Base-by-base conservation (phyloP, 2,797 vertebrate genomes). In the Siniperca scherzeri region DNA sequence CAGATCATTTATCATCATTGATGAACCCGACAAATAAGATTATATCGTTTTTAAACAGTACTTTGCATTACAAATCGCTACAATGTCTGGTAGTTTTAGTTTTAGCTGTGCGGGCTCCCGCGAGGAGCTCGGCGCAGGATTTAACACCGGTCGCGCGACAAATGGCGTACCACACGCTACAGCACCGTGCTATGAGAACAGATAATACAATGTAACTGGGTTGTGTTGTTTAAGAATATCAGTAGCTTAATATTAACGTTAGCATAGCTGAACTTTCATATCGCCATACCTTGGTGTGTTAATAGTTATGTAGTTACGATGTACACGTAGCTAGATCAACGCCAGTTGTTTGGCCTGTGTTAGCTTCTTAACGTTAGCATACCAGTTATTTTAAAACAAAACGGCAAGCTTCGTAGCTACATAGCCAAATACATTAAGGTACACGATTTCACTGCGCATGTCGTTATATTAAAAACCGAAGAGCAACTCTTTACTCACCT, bases 401-500 rank as follows among this genome's bases (percentile, higher is more conserved):
- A 25, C 3, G 4, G 14, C 22, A 14, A 2, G 10, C 14, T 33
- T 53, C 1, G 16, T 0, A 22, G 40, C 46, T 48, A 6, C 2
- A 27, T 0, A 19, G 12, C 2, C 2, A 70, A 5, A 7, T 33
- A 8, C 21, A 7, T 7, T 10, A 2, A 1, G 0, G 0, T 12
- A 0, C 5, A 55, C 3, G 0, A 8, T 3, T 25, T 70, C 1
- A 12, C 3, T 22, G 3, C 5, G 1, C 2, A 0, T 21, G 25
- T 11, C n/a, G 33, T 36, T 22, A 19, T 13, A 11, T 19, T 16
- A 12, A 10, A 36, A 0, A 60, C 0, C 42, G 25, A 1, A 38
- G 0, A 16, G 2, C 6, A 7, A 21, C 12, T 25, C 1, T 38
- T 12, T 6, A 64, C 52, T 74, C 72, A 89, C 92, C 87, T 81